Conservation (phyloP, 2,797 vertebrate species). For the Molothrus ater region DNA sequence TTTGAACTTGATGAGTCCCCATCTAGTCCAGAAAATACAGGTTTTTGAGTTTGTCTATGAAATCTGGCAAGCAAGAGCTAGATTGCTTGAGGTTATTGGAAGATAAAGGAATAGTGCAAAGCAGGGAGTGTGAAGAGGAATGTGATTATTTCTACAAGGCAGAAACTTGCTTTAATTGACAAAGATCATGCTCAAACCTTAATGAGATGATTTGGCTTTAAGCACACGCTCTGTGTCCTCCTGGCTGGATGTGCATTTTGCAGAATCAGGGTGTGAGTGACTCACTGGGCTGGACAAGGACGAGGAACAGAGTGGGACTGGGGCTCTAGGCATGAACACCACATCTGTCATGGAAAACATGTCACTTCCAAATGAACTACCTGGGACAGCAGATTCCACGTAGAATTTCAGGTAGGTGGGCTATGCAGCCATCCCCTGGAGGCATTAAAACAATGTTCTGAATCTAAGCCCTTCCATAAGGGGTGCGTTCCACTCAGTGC, state of each 20-base stretch:
- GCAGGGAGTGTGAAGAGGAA: constrained; percentile 7
- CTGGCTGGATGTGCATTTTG: neutral
- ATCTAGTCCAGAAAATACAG: neutral
- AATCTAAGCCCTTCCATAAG: neutral
- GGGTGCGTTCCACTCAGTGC: rapidly evolving
- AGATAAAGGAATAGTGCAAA: constrained; percentile 12
- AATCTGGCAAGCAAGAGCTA: neutral
- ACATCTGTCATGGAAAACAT: neutral
- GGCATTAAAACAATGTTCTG: neutral
- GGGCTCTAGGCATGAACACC: neutral
- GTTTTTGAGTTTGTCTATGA: neutral
- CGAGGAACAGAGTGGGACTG: neutral
- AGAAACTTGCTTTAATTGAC: neutral
- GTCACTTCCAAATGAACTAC: neutral
- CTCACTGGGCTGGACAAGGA: neutral
- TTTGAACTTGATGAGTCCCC: constrained; percentile 21
- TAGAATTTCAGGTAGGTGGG: neutral
- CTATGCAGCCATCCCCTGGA: neutral
- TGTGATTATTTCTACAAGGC: neutral
- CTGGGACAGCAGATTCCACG: neutral
- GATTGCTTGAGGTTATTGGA: constrained; percentile 12
- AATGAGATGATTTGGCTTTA: neutral
- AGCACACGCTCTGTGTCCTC: neutral
- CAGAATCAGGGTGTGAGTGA: neutral
- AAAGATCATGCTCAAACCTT: neutral